phyloP scores from a whole-genome alignment of 2,888 invertebrate species.

The Drosophila affinis region DNA sequence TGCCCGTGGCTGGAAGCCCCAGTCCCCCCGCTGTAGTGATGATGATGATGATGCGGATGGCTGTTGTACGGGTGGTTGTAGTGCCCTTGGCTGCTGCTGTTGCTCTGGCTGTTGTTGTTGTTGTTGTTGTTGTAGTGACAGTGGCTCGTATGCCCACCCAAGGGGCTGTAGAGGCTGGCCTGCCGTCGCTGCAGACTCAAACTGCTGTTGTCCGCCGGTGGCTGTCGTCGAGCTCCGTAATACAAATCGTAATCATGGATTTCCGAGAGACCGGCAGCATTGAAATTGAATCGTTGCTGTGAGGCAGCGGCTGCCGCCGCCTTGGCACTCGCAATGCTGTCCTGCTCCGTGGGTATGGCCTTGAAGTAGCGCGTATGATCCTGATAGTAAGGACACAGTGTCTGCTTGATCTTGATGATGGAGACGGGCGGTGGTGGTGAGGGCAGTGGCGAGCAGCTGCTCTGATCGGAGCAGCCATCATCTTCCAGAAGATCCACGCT shows the following conservation, averaged over 20 bases:
- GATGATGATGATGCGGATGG: conserved; percentile 58
- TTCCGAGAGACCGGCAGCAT: conserved; percentile 80
- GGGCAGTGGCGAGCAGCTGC: conserved; percentile 72
- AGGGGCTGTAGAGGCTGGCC: conserved; percentile 81
- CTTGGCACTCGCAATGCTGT: conserved; percentile 77
- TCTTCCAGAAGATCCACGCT: conserved; percentile 79
- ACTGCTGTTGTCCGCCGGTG: conserved; percentile 61
- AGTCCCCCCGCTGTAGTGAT: conserved; percentile 23
- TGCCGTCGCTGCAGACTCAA: conserved; percentile 76
- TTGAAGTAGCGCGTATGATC: conserved; percentile 82
- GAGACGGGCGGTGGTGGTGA: conserved; percentile 79
- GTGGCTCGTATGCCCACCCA: conserved; percentile 79
- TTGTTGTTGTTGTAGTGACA: conserved; percentile 71
- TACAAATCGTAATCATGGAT: conserved; percentile 83
- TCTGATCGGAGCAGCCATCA: conserved; percentile 71
- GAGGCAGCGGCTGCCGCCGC: conserved; percentile 65
- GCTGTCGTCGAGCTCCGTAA: conserved; percentile 77
- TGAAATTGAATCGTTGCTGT: conserved; percentile 81
- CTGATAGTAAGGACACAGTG: conserved; percentile 81
- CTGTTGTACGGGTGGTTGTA: conserved; percentile 37
- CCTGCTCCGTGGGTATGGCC: conserved; percentile 82
- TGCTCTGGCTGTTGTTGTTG: conserved; percentile 42
- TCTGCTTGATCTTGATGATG: conserved; percentile 75
- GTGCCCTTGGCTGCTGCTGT: background rate
- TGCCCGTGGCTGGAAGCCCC: conserved; percentile 16